These are phyloP conservation scores for Candidula unifasciata DNA, from an alignment of 2,888 invertebrate genomes.

Conservation along the genomic window DNA sequence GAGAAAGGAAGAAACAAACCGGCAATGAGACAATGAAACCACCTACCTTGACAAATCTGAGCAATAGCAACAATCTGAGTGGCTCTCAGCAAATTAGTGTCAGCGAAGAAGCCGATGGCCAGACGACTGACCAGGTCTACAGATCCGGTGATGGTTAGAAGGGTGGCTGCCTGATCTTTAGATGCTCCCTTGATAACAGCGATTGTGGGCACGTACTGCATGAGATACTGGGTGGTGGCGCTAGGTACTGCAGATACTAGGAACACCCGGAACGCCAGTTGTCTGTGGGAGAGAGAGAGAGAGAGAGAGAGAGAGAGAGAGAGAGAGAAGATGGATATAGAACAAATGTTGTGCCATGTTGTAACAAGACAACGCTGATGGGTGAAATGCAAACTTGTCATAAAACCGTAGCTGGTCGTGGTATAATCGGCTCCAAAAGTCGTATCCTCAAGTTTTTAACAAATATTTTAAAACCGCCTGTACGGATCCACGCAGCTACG, in stretches of 20 bases:
- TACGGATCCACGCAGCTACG: too few species aligned
- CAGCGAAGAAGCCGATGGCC: slow-evolving; percentile 49
- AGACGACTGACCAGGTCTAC: slow-evolving; percentile 50
- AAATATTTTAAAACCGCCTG: too few species aligned
- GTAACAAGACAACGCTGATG: too few species aligned
- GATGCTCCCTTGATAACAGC: slow-evolving; percentile 41
- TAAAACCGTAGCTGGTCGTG: too few species aligned
- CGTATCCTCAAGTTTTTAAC: too few species aligned
- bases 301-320: too few species aligned
- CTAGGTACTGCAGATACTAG: slow-evolving; percentile 26
- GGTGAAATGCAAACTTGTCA: too few species aligned
- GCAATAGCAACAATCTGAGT: slow-evolving; percentile 49
- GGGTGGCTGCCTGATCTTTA: slow-evolving; percentile 31
- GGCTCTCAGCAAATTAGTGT: slow-evolving; percentile 41
- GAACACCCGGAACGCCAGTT: slow-evolving; percentile 28
- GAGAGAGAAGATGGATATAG: too few species aligned
- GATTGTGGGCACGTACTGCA: slow-evolving; percentile 45
- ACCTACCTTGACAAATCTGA: slow-evolving; percentile 38
- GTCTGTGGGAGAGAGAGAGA: neutral
- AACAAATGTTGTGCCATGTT: too few species aligned
- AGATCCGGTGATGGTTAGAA: slow-evolving; percentile 45
- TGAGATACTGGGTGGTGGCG: slow-evolving; percentile 23
- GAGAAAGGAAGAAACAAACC: too few species aligned
- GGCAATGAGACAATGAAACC: too few species aligned
- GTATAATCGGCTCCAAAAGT: too few species aligned